These are phyloP conservation scores for Ibycter americanus DNA, from an alignment of 2,797 vertebrate species.

Conservation along the genomic window DNA sequence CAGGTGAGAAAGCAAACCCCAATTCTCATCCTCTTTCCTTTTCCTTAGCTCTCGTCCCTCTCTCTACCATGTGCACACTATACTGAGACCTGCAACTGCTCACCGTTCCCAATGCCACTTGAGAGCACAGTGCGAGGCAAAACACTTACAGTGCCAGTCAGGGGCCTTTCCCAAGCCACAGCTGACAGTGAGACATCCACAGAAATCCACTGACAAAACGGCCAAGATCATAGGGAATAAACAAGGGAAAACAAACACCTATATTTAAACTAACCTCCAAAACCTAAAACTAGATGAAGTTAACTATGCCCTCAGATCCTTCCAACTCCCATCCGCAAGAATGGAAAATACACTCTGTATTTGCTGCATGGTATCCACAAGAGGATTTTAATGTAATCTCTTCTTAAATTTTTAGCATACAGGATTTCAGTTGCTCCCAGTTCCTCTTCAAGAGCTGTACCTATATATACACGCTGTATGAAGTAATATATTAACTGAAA, in stretches of 20 bases:
- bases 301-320: not conserved
- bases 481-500: not conserved
- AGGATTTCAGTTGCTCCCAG: not conserved
- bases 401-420: not conserved
- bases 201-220: not conserved
- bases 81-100: not conserved
- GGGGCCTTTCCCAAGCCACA: not conserved
- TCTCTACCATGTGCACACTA: not conserved
- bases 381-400: not conserved
- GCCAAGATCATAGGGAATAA: not conserved
- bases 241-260: not conserved
- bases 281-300: not conserved
- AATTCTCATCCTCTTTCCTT: not conserved
- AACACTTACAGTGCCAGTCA: not conserved
- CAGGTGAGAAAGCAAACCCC: not conserved
- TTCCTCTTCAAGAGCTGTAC: not conserved
- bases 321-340: not conserved
- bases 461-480: not conserved
- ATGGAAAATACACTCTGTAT: not conserved
- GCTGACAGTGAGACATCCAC: not conserved
- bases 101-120: not conserved
- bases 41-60: not conserved
- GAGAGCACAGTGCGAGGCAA: not conserved
- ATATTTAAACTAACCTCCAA: not conserved
- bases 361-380: not conserved